Base-by-base conservation (phyloP, 2,113 vertebrate species). In the Panthera tigris region DNA sequence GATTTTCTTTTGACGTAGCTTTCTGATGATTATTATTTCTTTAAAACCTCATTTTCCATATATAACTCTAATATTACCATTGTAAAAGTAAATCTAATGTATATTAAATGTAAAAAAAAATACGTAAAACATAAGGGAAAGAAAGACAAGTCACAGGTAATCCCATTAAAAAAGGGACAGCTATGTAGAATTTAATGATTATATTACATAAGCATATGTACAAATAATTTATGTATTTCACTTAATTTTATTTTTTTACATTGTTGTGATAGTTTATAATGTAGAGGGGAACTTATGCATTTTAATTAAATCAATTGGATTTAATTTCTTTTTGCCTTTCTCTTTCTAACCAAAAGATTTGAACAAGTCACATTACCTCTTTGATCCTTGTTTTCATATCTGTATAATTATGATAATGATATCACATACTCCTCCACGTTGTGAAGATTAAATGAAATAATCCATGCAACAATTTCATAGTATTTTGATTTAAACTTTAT, bases 81-180 rank as follows among this genome's bases (percentile, higher is more conserved):
- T 52, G 14, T 52, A 52, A 15, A 52, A 52, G 52, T 48, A 93
- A 94, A 41, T 71, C 1, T 39, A 83, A 74, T 73, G 78, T 29
- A 73, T 69, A 36, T 85, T 94, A 39, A 92, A 50, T 80, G 55
- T 65, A 73, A 55, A 96, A 45, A 41, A 41, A 94, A 92, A n/a
- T 97, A 90, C 96, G 13, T 86, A 96, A 97, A 94, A 90, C 52
- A 88, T 88, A 93, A 25, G 65, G 92, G 88, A 89, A 66, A 71
- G 65, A 52, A 73, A 61, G 27, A 25, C 13, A 94, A 90, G 31
- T 33, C 10, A 83, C 7, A 87, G 12, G 74, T 27, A 94, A 3
- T 65, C 1, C 0, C 15, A 93, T 76, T 80, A 84, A 86, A n/a
- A 10, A 10, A 79, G 0, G 8, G 4, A 55, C 0, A 25, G 0